A percentile compares a stretch with the other conserved stretches of the same genome.
Evolutionary conservation across 53 echinoderm and acorn worm species (phyloP).

Genomic region (Luidia sarsii): DNA sequence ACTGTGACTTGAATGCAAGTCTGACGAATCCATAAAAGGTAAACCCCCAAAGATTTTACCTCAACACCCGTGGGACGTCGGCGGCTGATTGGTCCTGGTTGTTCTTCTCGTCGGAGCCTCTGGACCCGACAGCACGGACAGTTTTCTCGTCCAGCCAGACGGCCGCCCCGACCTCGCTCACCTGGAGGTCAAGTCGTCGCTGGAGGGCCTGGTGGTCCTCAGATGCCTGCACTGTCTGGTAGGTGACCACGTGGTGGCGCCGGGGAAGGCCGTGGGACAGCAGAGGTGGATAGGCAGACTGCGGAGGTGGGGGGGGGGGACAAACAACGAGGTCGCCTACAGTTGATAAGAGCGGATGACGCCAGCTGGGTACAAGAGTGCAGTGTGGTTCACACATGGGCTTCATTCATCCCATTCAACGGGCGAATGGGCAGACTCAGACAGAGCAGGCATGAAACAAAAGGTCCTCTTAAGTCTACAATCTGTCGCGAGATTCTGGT

Average conservation of each 20-base stretch:
- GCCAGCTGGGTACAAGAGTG: too few relatives aligned
- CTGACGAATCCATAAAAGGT: too few relatives aligned
- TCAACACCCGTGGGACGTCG: constrained; percentile 32
- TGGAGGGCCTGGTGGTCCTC: constrained; percentile 60
- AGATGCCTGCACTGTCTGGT: constrained; percentile 52
- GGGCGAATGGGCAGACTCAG: too few relatives aligned
- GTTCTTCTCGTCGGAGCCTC: not conserved
- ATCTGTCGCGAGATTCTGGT: too few relatives aligned
- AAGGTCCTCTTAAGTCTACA: too few relatives aligned
- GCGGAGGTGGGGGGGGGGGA: not conserved
- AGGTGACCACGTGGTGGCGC: constrained; percentile 76
- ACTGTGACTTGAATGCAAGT: too few relatives aligned
- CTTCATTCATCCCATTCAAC: too few relatives aligned
- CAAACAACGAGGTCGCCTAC: too few relatives aligned
- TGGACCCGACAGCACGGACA: constrained; percentile 25
- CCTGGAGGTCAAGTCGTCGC: constrained; percentile 35
- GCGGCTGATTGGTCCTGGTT: not conserved
- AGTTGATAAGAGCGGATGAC: too few relatives aligned
- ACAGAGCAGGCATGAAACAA: too few relatives aligned
- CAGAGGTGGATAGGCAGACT: constrained; percentile 78
- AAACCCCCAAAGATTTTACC: too few relatives aligned
- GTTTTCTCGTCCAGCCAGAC: constrained; percentile 70
- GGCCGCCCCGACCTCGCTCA: constrained; percentile 70
- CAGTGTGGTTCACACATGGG: too few relatives aligned
- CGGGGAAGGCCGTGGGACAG: constrained; percentile 68